Percentiles rank a stretch among this genome's conserved stretches.
Conservation (phyloP, 1,140 invertebrate genomes). For the Trichogramma pretiosum region DNA sequence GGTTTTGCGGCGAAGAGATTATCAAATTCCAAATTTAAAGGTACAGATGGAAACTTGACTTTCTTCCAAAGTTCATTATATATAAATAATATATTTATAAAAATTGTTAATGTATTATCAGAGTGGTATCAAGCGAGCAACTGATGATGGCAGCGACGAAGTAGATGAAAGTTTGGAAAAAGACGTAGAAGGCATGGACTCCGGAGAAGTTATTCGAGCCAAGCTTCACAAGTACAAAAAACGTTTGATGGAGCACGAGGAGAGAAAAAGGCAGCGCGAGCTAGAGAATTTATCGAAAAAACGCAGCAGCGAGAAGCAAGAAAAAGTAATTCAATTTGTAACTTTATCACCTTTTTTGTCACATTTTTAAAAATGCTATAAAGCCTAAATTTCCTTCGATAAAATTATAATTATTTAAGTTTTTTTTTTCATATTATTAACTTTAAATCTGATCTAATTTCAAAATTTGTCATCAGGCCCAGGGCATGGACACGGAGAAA, state of each 20-base stretch:
- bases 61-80: not conserved
- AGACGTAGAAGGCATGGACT: slow-evolving; percentile 9
- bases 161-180: not conserved
- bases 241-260: slow-evolving; percentile 21
- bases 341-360: not conserved
- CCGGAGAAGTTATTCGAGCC: slow-evolving; percentile 22
- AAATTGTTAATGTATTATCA: not conserved
- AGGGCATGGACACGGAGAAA: slow-evolving; percentile 18
- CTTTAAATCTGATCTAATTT: not conserved
- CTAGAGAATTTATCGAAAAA: not conserved
- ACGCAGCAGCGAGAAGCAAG: not conserved
- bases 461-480: too few relatives aligned
- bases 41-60: not conserved
- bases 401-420: not conserved
- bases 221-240: slow-evolving; percentile 28
- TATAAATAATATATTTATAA: not conserved
- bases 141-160: not conserved
- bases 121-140: slow-evolving; percentile 2
- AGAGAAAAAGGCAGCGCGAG: slow-evolving; percentile 15
- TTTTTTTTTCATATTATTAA: not conserved
- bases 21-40: slow-evolving; percentile 2
- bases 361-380: too few relatives aligned
- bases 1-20: too few relatives aligned
- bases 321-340: not conserved
- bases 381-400: too few relatives aligned